Conservation (phyloP, 2,113 vertebrate genomes). For the Chaenocephalus aceratus region DNA sequence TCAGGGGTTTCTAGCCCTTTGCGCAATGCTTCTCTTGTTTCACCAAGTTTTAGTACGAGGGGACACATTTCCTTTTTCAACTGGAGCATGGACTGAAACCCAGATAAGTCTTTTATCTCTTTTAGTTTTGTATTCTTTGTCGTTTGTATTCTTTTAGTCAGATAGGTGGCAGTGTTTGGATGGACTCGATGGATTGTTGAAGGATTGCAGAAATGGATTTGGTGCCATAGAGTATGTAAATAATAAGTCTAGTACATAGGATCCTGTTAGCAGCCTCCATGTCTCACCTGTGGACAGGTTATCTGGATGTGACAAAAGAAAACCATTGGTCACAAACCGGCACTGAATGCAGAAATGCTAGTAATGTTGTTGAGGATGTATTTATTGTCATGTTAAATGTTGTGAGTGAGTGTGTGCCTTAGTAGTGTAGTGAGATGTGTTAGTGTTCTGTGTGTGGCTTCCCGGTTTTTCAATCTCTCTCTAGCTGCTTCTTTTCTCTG, state of each 20-base stretch:
- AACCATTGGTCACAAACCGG: slow-evolving; percentile 40
- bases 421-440: slow-evolving; percentile 73
- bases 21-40: slow-evolving; percentile 36
- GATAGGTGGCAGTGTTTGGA: slow-evolving; percentile 20
- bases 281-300: slow-evolving; percentile 20
- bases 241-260: slow-evolving; percentile 41
- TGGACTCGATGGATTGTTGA: neutral
- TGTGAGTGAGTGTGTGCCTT: slow-evolving; percentile 77
- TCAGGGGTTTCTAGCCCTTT: slow-evolving; percentile 21
- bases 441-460: slow-evolving; percentile 52
- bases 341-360: slow-evolving; percentile 55
- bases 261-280: slow-evolving; percentile 32
- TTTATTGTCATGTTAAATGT: slow-evolving; percentile 82
- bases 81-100: slow-evolving; percentile 61
- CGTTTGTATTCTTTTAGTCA: slow-evolving; percentile 43
- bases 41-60: slow-evolving; percentile 36
- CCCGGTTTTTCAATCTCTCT: slow-evolving; percentile 34
- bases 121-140: slow-evolving; percentile 32
- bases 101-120: slow-evolving; percentile 27
- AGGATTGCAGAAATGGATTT: slow-evolving; percentile 22
- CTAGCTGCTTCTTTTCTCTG: slow-evolving; percentile 15
- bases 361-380: slow-evolving; percentile 66
- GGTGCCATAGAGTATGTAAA: slow-evolving; percentile 69
- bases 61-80: slow-evolving; percentile 54
- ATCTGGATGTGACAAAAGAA: slow-evolving; percentile 15